These are phyloP conservation scores for Drosophila nannoptera DNA, from an alignment of 1,140 invertebrate species.

Conservation along the genomic window DNA sequence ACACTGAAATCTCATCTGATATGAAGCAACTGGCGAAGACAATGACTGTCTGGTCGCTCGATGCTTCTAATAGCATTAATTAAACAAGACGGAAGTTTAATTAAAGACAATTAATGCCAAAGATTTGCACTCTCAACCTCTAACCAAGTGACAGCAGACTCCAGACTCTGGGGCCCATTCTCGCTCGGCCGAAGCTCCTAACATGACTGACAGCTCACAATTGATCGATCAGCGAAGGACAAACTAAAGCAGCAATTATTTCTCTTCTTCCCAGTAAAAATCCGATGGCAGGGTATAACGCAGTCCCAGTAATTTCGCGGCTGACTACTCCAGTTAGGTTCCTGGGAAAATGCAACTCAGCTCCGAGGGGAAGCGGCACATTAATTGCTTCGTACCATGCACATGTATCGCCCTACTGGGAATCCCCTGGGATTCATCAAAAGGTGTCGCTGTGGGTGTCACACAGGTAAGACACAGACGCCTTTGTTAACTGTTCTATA, in stretches of 20 bases:
- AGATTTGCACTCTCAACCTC: slow-evolving; percentile 50
- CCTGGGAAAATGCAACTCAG: not conserved
- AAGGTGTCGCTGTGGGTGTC: slow-evolving; percentile 42
- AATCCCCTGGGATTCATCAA: slow-evolving; percentile 47
- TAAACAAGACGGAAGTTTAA: slow-evolving; percentile 71
- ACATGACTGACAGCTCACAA: slow-evolving; percentile 42
- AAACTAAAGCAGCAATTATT: not conserved
- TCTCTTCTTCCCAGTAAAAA: not conserved
- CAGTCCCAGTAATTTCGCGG: slow-evolving; percentile 1
- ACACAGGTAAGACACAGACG: slow-evolving; percentile 30
- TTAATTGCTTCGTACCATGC: slow-evolving; percentile 24
- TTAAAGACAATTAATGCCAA: slow-evolving; percentile 69
- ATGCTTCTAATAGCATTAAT: slow-evolving; percentile 60
- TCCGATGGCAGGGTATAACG: not conserved
- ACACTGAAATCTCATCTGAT: slow-evolving; percentile 52
- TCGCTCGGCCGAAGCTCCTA: not conserved
- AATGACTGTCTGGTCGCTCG: slow-evolving; percentile 34
- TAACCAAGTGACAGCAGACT: slow-evolving; percentile 9
- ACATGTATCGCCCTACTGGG: slow-evolving; percentile 44
- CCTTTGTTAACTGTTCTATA: slow-evolving; percentile 25
- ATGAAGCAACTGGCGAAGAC: slow-evolving; percentile 7
- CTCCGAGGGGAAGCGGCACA: slow-evolving; percentile 15
- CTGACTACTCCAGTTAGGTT: slow-evolving; percentile 15
- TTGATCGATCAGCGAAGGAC: slow-evolving; percentile 21
- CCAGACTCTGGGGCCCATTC: not conserved